Conservation (phyloP, 30 jellyfish, hydroid and myxozoan genomes). For the Hydractinia echinata region DNA sequence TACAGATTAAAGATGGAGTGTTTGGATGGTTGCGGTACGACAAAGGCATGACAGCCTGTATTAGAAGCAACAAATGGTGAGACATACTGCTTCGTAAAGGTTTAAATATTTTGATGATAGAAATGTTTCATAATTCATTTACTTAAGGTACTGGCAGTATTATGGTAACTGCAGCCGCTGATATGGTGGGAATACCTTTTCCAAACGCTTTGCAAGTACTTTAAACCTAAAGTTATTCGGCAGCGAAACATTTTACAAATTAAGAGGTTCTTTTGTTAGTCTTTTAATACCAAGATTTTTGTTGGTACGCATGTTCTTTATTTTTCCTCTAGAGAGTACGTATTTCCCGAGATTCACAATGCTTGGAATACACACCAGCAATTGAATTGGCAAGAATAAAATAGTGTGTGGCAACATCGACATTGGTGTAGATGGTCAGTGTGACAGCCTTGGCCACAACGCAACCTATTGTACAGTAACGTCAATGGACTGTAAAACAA, state of each 20-base stretch:
- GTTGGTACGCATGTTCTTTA: too few species aligned
- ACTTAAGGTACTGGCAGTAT: not conserved
- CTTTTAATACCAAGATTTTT: too few species aligned
- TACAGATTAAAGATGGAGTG: not conserved
- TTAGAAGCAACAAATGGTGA: not conserved
- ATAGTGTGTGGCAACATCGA: too few species aligned
- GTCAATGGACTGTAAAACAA: too few species aligned
- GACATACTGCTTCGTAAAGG: not conserved
- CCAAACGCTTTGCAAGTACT: constrained; percentile 8
- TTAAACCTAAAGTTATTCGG: not conserved
- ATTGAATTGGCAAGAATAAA: too few species aligned
- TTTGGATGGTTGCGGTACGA: not conserved
- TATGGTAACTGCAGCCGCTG: constrained; percentile 15
- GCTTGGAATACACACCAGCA: not conserved
- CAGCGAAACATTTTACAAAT: not conserved
- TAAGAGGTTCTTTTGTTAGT: not conserved
- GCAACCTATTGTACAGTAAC: too few species aligned
- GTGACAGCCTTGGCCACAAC: too few species aligned
- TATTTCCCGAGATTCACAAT: constrained; percentile 16
- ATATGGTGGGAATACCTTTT: constrained; percentile 16
- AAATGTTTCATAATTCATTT: not conserved
- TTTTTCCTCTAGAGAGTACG: not conserved
- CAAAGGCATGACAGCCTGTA: not conserved
- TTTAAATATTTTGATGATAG: not conserved
- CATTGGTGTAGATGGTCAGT: too few species aligned